These are phyloP conservation scores for Ceratoteleas bidentatus DNA, from an alignment of 1,140 invertebrate genomes.

Conservation along the genomic window DNA sequence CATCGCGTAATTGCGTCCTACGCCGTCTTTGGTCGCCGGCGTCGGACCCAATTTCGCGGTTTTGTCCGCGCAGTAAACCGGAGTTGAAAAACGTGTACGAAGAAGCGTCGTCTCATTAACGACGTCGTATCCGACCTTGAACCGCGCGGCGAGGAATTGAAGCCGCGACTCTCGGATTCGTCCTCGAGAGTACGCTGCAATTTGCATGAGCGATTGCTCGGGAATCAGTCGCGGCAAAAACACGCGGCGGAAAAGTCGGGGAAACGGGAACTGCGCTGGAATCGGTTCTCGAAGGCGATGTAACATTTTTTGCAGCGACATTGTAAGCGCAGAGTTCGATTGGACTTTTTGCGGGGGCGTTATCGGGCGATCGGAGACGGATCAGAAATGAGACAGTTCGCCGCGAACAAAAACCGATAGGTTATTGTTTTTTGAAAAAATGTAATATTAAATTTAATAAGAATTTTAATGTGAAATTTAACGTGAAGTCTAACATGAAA, in stretches of 20 bases:
- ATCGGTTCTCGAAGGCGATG: too few relatives aligned
- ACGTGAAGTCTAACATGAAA: too few relatives aligned
- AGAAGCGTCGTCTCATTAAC: slow-evolving; percentile 47
- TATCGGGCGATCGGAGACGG: too few relatives aligned
- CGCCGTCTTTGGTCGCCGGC: slow-evolving; percentile 11
- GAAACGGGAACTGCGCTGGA: slow-evolving; percentile 7
- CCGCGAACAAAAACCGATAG: too few relatives aligned
- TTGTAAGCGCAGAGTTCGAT: too few relatives aligned
- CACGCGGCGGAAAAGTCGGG: slow-evolving; percentile 17
- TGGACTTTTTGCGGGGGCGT: too few relatives aligned
- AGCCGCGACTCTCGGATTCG: slow-evolving; percentile 52
- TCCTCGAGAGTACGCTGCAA: slow-evolving; percentile 44
- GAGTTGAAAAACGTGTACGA: slow-evolving; percentile 41
- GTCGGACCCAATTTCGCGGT: neutral
- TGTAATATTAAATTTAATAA: too few relatives aligned
- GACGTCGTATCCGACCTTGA: slow-evolving; percentile 44
- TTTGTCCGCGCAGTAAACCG: slow-evolving; percentile 2
- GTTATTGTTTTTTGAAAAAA: too few relatives aligned
- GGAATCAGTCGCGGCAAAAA: slow-evolving; percentile 47
- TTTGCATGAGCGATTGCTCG: slow-evolving; percentile 59
- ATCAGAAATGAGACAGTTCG: too few relatives aligned
- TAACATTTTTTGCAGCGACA: too few relatives aligned
- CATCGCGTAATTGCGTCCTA: neutral
- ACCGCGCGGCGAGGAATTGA: slow-evolving; percentile 52
- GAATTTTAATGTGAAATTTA: too few relatives aligned